A percentile compares a stretch with the other conserved stretches of the same genome.
These are phyloP conservation scores for Sebastes minor DNA, from an alignment of 2,797 vertebrate genomes.

Conservation along the genomic window DNA sequence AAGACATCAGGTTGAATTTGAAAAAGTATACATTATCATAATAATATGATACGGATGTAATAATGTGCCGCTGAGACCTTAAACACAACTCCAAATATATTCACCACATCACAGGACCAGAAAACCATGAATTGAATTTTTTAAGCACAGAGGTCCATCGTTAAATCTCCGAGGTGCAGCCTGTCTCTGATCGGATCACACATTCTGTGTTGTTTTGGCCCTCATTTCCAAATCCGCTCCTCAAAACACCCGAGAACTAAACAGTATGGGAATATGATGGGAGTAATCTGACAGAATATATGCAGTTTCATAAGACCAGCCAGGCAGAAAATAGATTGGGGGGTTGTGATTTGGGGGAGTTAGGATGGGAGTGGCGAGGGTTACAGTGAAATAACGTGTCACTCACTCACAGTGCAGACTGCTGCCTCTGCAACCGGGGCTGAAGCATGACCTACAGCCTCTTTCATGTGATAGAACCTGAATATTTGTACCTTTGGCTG, in stretches of 20 bases:
- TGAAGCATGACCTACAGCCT: slow-evolving; percentile 47
- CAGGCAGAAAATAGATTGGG: slow-evolving; percentile 91
- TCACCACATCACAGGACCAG: slow-evolving; percentile 15
- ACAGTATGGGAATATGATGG: slow-evolving; percentile 79
- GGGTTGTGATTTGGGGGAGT: slow-evolving; percentile 67
- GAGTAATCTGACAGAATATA: slow-evolving; percentile 87
- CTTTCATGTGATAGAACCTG: slow-evolving; percentile 40
- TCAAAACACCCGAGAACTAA: slow-evolving; percentile 44
- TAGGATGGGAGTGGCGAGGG: slow-evolving; percentile 38
- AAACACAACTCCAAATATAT: slow-evolving; percentile 25
- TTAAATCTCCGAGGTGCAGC: slow-evolving; percentile 18
- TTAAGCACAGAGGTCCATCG: slow-evolving; percentile 5
- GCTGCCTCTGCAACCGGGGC: slow-evolving; percentile 54
- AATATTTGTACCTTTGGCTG: slow-evolving; percentile 33
- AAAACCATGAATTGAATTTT: slow-evolving; percentile 27
- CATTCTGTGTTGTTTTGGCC: slow-evolving; percentile 31
- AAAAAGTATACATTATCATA: background rate
- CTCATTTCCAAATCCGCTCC: slow-evolving; percentile 45
- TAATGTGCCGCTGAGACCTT: slow-evolving; percentile 1
- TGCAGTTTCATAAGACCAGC: slow-evolving; percentile 88
- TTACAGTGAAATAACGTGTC: slow-evolving; percentile 85
- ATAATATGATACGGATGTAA: background rate
- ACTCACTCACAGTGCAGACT: slow-evolving; percentile 80
- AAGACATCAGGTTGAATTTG: background rate
- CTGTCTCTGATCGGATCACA: slow-evolving; percentile 32